Percentiles rank a stretch among this genome's conserved stretches.
phyloP scores from a whole-genome alignment of 1,140 invertebrate genomes.

The Bombus difficillimus region DNA sequence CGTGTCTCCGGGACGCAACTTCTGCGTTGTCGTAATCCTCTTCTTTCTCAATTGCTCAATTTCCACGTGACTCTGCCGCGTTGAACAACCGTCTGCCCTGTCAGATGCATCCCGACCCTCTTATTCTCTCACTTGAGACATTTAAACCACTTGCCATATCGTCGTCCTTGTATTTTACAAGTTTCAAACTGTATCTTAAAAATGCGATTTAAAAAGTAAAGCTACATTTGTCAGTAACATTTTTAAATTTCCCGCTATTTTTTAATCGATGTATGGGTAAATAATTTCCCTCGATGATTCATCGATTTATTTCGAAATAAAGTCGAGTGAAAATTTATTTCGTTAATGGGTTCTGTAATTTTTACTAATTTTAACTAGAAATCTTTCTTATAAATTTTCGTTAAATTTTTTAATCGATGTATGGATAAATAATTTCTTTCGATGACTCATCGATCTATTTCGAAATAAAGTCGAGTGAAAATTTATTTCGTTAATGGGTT shows the following conservation, averaged over 20 bases:
- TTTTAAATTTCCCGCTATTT: too few relatives aligned
- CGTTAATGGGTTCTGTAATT: too few relatives aligned
- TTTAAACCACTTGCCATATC: not conserved
- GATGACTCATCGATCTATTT: too few relatives aligned
- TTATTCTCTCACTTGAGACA: not conserved
- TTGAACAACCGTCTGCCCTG: not conserved
- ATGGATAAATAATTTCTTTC: too few relatives aligned
- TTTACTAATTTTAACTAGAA: too few relatives aligned
- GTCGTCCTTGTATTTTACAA: not conserved
- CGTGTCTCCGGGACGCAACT: slow-evolving; percentile 4
- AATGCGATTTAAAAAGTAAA: rapidly evolving
- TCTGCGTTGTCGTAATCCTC: slow-evolving; percentile 6
- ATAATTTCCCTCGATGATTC: too few relatives aligned
- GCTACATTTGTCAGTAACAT: too few relatives aligned
- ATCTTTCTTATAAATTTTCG: too few relatives aligned
- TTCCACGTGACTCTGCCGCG: slow-evolving; percentile 8
- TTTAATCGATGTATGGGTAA: rapidly evolving
- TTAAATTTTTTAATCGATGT: too few relatives aligned
- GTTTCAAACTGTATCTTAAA: not conserved
- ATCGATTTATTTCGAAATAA: too few relatives aligned
- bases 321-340: not conserved
- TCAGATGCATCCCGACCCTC: not conserved
- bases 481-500: not conserved
- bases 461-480: too few relatives aligned
- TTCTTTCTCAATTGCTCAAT: slow-evolving; percentile 27